phyloP scores from a whole-genome alignment of 2,113 vertebrate genomes.

The Empidonax traillii region DNA sequence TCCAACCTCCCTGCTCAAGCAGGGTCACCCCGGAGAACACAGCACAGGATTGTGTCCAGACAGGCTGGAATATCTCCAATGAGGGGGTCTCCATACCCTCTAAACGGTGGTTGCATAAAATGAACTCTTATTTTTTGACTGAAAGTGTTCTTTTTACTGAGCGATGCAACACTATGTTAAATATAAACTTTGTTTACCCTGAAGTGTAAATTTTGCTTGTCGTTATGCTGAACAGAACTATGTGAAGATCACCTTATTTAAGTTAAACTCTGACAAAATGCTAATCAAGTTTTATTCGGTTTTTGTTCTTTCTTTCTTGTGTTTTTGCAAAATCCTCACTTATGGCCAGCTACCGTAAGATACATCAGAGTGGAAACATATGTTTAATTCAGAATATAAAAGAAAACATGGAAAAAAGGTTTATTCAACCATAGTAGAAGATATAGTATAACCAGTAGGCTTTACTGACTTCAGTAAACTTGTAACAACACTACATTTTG shows the following conservation, averaged over 20 bases:
- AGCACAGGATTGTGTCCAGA: not conserved
- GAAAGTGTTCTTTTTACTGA: not conserved
- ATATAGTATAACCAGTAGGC: not conserved
- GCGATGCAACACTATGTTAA: not conserved
- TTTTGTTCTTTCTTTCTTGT: not conserved
- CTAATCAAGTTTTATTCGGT: not conserved
- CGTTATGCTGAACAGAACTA: not conserved
- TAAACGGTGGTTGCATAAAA: not conserved
- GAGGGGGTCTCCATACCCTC: not conserved
- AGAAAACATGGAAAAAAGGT: not conserved
- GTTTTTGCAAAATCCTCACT: not conserved
- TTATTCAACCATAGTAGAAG: not conserved
- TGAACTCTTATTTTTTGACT: not conserved
- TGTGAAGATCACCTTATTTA: not conserved
- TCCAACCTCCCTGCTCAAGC: not conserved
- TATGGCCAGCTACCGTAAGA: not conserved
- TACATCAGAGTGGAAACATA: not conserved
- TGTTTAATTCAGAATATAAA: not conserved
- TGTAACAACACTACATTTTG: not conserved
- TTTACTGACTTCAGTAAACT: not conserved
- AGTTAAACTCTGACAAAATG: not conserved
- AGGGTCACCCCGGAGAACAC: not conserved
- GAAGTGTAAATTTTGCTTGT: not conserved
- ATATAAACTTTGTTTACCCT: not conserved
- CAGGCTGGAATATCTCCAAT: fast-evolving